Percentiles rank a stretch among this genome's conserved stretches.
Evolutionary conservation across 2,888 invertebrate species (phyloP).

Genomic region (Apotomis turbidana): DNA sequence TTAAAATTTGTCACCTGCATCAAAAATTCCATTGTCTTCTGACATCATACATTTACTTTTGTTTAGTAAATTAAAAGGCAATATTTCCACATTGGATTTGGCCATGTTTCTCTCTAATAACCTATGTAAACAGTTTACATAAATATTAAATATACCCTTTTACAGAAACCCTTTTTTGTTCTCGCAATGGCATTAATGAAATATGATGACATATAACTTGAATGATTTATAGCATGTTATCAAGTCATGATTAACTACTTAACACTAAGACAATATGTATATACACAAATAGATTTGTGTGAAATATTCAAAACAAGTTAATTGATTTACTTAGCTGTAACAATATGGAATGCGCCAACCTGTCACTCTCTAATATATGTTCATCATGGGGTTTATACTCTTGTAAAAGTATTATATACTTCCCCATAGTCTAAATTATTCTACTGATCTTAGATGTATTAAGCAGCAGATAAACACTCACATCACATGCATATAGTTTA

Average conservation of each 20-base stretch:
- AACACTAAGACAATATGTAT: constrained; percentile 70
- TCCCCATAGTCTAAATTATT: not conserved
- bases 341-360: constrained; percentile 35
- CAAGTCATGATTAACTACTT: constrained; percentile 74
- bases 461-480: not conserved
- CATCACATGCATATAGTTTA: not conserved
- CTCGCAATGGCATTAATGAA: constrained; percentile 44
- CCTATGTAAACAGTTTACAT: constrained; percentile 19
- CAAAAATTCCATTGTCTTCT: too few species aligned
- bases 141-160: constrained; percentile 25
- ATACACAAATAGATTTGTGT: constrained; percentile 74
- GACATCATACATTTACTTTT: not conserved
- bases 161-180: constrained; percentile 28
- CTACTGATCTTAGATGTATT: not conserved
- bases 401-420: not conserved
- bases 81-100: constrained; percentile 3
- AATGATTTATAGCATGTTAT: constrained; percentile 45
- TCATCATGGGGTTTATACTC: not conserved
- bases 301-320: constrained; percentile 47
- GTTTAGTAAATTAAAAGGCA: constrained; percentile 1
- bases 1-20: too few species aligned
- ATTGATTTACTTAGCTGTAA: constrained; percentile 26
- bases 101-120: constrained; percentile 14
- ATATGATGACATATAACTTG: constrained; percentile 22
- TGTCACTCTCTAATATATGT: not conserved